These are phyloP conservation scores for Crax fasciolata DNA, from an alignment of 2,797 vertebrate genomes.

Conservation along the genomic window DNA sequence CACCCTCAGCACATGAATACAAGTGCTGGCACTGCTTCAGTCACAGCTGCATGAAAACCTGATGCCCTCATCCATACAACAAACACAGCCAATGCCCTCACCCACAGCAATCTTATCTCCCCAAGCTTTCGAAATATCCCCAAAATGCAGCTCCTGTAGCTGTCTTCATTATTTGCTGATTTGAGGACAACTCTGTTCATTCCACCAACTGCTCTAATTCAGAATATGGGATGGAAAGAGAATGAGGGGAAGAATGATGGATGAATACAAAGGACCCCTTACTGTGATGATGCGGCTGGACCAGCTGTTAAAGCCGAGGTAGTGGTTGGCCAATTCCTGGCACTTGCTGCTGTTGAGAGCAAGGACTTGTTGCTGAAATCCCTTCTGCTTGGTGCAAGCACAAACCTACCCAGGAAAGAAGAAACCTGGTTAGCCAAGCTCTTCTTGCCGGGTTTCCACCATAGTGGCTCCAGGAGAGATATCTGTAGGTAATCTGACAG, in stretches of 20 bases:
- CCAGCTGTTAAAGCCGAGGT: conserved; percentile 90
- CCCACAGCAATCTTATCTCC: neutral
- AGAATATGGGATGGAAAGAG: neutral
- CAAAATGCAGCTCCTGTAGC: neutral
- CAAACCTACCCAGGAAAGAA: conserved; percentile 81
- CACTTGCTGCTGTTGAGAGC: conserved; percentile 85
- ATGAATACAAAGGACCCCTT: conserved; percentile 1
- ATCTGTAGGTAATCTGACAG: fast-evolving
- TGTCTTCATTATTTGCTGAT: neutral
- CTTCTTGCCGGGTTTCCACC: neutral
- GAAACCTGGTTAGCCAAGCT: neutral
- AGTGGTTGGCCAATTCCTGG: conserved; percentile 89
- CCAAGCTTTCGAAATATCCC: neutral
- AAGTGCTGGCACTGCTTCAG: neutral
- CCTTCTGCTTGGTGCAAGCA: conserved; percentile 82
- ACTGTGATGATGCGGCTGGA: conserved; percentile 88
- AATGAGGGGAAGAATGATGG: neutral
- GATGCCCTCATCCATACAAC: neutral
- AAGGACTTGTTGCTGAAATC: conserved; percentile 55
- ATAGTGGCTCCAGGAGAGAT: neutral
- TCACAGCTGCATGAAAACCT: neutral
- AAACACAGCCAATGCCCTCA: neutral
- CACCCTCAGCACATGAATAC: neutral
- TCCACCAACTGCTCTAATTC: neutral
- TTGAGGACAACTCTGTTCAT: neutral